Conservation (phyloP, 64 coral and sea anemone genomes). For the Orbicella faveolata region DNA sequence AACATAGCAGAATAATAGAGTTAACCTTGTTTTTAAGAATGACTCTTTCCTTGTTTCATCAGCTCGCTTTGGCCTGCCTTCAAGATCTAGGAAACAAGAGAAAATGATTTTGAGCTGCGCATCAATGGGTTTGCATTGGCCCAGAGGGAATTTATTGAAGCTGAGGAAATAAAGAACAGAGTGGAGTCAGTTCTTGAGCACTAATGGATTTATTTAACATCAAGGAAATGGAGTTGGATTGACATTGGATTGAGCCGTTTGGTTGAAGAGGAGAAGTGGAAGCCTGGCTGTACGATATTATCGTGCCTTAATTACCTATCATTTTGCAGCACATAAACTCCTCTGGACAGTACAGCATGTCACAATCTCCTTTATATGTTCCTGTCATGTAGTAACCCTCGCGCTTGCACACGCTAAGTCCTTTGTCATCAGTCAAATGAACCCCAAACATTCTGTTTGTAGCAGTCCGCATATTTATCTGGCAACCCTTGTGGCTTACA, state of each 20-base stretch:
- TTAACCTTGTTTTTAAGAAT: background rate
- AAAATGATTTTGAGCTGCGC: background rate
- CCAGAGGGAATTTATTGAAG: background rate
- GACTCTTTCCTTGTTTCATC: background rate
- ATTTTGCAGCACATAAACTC: constrained; percentile 19
- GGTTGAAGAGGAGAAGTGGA: background rate
- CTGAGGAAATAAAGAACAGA: background rate
- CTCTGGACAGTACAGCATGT: background rate
- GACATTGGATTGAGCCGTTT: background rate
- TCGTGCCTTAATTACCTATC: background rate
- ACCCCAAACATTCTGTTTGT: constrained; percentile 2
- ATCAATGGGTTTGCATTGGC: background rate
- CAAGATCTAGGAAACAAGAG: background rate
- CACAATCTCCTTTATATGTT: constrained; percentile 1
- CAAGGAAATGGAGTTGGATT: background rate
- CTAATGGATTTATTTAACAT: background rate
- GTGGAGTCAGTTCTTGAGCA: background rate
- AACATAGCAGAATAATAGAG: background rate
- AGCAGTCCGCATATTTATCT: constrained; percentile 18
- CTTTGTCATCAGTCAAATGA: constrained; percentile 39
- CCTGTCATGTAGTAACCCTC: constrained; percentile 33
- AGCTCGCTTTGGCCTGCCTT: background rate
- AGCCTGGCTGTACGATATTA: background rate
- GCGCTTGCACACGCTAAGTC: constrained; percentile 14
- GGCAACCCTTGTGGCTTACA: background rate